Evolutionary conservation across 2,797 vertebrate genomes (phyloP).

Genomic region (Atherinosoma microstoma): DNA sequence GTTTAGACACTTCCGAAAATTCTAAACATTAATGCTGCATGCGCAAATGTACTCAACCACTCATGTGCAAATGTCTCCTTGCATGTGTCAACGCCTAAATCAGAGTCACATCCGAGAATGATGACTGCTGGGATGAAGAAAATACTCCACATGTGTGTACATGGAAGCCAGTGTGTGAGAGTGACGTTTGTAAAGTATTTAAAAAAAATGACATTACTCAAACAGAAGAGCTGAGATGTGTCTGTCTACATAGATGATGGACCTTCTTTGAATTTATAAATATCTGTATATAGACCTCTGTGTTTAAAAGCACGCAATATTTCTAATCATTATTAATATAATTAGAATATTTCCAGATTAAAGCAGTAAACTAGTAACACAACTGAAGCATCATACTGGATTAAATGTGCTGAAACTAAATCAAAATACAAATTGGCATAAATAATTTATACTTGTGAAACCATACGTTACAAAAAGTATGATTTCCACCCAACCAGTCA

Average conservation of each 20-base stretch:
- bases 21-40: not conserved
- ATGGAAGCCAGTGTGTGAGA: not conserved
- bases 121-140: not conserved
- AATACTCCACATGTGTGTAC: not conserved
- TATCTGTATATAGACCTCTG: not conserved
- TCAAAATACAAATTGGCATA: not conserved
- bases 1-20: not conserved
- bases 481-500: conserved; percentile 27
- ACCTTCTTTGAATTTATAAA: not conserved
- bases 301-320: not conserved
- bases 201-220: not conserved
- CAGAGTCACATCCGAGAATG: not conserved
- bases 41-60: not conserved
- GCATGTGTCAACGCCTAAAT: not conserved
- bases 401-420: not conserved
- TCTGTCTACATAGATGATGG: not conserved
- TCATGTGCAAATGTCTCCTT: not conserved
- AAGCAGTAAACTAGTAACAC: not conserved
- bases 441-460: not conserved
- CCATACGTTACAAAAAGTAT: conserved; percentile 16
- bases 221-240: not conserved
- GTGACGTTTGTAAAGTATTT: not conserved
- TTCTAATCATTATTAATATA: not conserved
- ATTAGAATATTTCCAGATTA: not conserved
- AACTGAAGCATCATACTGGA: not conserved